Base-by-base conservation (phyloP, 2,888 invertebrate genomes). In the Suillia variegata region DNA sequence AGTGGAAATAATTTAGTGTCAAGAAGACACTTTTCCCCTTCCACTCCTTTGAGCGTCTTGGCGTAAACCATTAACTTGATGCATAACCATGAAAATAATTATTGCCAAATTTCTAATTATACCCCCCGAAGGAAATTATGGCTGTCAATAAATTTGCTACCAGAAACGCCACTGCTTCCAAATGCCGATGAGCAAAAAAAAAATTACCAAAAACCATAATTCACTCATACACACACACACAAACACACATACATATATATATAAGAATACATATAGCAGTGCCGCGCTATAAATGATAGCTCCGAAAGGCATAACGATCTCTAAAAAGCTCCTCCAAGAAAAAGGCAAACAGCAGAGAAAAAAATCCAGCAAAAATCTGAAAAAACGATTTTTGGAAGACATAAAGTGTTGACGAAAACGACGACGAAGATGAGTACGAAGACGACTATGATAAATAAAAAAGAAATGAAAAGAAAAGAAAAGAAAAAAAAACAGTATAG, bases 51-150 rank as follows among this genome's bases (percentile, higher is more conserved):
- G 45, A 4, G 12, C n/a, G 38, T n/a, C 4, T n/a, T 38, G 15
- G 12, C 38, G 4, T 38, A 13, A 58, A 67, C 71, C 71, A 73
- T 74, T 73, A 73, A 71, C 67, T 68, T 73, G 73, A 73, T 73
- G 71, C 71, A 73, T 72, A 67, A 52, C 64, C 58, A 52, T 56
- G 54, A 68, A 70, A 67, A 68, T 71, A 74, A 74, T 74, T 71
- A 74, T 75, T 74, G 68, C 73, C 71, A 74, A 73, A 73, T 74
- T 73, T 74, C 73, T 75, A 74, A 74, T 75, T 75, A 75, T 74
- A 75, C 69, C 67, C 70, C n/a, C n/a, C n/a, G n/a, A 70, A 70
- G 67, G 73, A 73, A 75, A 74, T 74, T 74, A 75, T 75, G 71
- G 73, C 74, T 74, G 74, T 75, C 74, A 74, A 74, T 74, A 74